Evolutionary conservation across 2,113 vertebrate species (phyloP), one percentile per base, ranked within the genome.

Genomic region (Verasper variegatus): DNA sequence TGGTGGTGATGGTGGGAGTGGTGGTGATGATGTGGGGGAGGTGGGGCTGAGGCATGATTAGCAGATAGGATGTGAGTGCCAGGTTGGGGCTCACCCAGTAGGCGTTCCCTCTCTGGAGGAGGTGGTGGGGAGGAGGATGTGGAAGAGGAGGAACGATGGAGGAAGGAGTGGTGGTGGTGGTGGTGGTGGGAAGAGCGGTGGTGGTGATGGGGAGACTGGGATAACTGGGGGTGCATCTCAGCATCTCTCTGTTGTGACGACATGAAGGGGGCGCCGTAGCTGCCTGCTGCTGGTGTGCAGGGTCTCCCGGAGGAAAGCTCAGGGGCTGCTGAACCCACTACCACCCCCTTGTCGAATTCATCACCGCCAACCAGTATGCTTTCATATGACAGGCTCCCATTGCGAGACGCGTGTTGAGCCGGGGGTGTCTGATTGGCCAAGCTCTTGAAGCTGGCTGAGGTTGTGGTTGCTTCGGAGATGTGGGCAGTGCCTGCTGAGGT

Each of bases 401-500:
- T 97, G 66, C 95, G 97, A 0, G 91, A 66, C 0, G 86, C 78
- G 12, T 92, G 83, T 55, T 88, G 86, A 21, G 83, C 76, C 0
- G 90, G 91, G 1, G 98, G 96, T 0, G 97, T 97, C 94, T 97
- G 98, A 90, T 97, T 98, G 91, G 94, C 96, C 84, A 97, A 89
- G 91, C 96, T 98, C 92, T 98, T 98, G 91, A 97, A 98, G 82
- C 96, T 98, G 83, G 96, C 94, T 64, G 97, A 97, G 55, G 96
- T 94, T 70, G 95, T 96, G 1, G 96, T 54, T 21, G 51, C 96
- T 86, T 98, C 97, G 0, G 97, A 97, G 74, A 95, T 90, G 62
- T 96, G 93, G 64, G 95, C 93, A 52, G 95, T 93, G 26, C 84
- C 89, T 0, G 88, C 89, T 0, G 88, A 84, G 14, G 82, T 89